Conservation (phyloP, 2,888 invertebrate genomes). For the Tipula unca region DNA sequence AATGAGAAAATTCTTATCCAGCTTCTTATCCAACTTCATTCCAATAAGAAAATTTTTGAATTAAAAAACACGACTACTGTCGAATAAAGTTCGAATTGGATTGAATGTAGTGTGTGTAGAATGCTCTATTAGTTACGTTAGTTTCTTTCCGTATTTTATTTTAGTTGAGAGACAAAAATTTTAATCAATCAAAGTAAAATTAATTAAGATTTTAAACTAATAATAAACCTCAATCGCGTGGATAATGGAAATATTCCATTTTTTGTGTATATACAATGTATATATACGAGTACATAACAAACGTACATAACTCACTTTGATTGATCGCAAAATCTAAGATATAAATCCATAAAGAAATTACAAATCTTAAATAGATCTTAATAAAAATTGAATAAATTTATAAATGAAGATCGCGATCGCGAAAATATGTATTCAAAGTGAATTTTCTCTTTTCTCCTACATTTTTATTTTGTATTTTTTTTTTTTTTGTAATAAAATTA, state of each 20-base stretch:
- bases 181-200: neutral
- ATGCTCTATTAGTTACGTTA: too few relatives aligned
- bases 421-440: neutral
- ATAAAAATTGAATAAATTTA: neutral
- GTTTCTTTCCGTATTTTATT: too few relatives aligned
- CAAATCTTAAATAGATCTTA: neutral
- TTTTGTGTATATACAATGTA: neutral
- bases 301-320: neutral
- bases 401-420: neutral
- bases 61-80: too few relatives aligned
- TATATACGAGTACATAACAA: too few relatives aligned
- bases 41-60: too few relatives aligned
- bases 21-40: too few relatives aligned
- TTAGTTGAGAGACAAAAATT: too few relatives aligned
- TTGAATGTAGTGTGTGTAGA: too few relatives aligned
- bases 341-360: neutral
- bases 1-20: too few relatives aligned
- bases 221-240: neutral
- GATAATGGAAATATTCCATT: neutral
- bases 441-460: constrained; percentile 19
- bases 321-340: neutral
- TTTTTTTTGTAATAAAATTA: neutral
- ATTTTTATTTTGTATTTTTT: neutral
- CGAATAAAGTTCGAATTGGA: too few relatives aligned
- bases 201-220: neutral